Base-by-base conservation (phyloP, 2,113 vertebrate species). In the Nipponia nippon region DNA sequence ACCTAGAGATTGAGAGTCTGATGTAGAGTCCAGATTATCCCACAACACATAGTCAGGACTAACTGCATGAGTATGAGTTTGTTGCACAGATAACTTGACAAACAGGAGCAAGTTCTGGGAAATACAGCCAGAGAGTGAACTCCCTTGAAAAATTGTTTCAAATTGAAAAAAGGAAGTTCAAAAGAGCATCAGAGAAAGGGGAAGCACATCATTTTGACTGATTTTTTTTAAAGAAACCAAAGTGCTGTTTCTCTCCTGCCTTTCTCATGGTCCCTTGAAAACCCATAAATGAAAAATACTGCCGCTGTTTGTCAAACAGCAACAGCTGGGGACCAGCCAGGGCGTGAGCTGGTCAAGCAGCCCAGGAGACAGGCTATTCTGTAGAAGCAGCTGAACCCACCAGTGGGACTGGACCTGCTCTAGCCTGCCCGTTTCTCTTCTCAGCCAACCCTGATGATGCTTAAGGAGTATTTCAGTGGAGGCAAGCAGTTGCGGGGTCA, bases 1-100 rank as follows among this genome's bases (percentile, higher is more conserved):
- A 42, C 29, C 30, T 20, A 15, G 9, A 46, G 65, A 42, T 42
- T 52, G 59, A 42, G 12, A 79, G 53, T 30, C 77, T 12, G 6
- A 18, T 7, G 5, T 8, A 13, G 44, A 62, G 21, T 56, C 16
- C 47, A 38, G 53, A 20, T 42, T 63, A 53, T 63, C 55, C 30
- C 34, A 29, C 13, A 15, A 36, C 22, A 25, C 25, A 4, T 4
- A 52, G n/a, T 52, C 29, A 8, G 55, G 76, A 58, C 63, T 58
- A 18, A 71, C 17, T 2, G 2, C 15, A 46, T 3, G 1, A 13
- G 6, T 17, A 26, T 25, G 52, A 55, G 46, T 36, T 27, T 1
- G 3, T 55, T 55, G 27, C 40, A 14, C 6, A 18, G 34, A 50
- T 67, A 71, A 77, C 55, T 50, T 46, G 36, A 72, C 18, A n/a